Base-by-base conservation (phyloP, 2,888 invertebrate species). In the Nudaria mundana region DNA sequence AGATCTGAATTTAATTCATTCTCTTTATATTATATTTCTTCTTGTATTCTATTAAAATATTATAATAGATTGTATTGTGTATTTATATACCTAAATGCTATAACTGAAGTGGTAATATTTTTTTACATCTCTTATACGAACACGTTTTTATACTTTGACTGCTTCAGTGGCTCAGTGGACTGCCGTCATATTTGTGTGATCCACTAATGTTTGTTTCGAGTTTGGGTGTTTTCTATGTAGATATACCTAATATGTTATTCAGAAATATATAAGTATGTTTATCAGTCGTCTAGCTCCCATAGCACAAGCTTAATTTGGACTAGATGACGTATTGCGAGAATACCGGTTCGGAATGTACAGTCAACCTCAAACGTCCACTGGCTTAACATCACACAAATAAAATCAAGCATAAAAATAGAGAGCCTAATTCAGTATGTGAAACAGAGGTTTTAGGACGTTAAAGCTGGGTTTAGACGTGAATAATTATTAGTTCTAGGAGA, bases 401-500 rank as follows among this genome's bases (percentile, higher is more conserved):
- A 57, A 50, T 32, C 25, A 38, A 30, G 36, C 36, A 48, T 52
- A 57, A 59, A 57, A 43, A 55, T 36, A 30, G 25, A 34, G 44
- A 52, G 59, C 45, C 48, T 45, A 48, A 48, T 50, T 52, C 50
- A 50, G 52, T 45, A 43, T 40, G 39, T 48, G 32, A 30, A 44
- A 44, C 40, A 29, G 34, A 43, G 46, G 30, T 33, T 33, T 16
- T 47, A 23, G 40, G 33, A 48, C 39, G 43, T 54, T 52, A 49
- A 57, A 56, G 51, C 57, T 52, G 50, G 49, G 48, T 63, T 59
- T 52, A 54, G 58, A 59, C 44, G 52, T 67, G 70, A 69, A 62
- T 67, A 70, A 69, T 69, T 67, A 65, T 64, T 56, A 52, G 57
- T 54, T 56, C 52, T 59, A 53, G 52, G 29, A 36, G 41, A 43